phyloP scores from a whole-genome alignment of 2,113 vertebrate genomes.

The Siniperca knerii region DNA sequence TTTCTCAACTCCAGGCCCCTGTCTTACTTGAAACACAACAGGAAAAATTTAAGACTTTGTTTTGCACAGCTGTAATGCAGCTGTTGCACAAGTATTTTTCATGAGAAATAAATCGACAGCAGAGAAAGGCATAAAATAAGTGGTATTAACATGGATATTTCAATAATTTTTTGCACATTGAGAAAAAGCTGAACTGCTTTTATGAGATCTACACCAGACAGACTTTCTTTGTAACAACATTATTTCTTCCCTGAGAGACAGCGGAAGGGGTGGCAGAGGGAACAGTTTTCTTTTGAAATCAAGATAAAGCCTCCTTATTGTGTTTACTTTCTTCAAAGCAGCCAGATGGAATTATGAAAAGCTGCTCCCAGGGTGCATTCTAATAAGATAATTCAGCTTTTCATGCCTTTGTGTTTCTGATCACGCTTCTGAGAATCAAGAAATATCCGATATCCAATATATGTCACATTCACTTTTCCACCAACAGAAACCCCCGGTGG shows the following conservation, averaged over 20 bases:
- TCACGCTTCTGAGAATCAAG: conserved; percentile 6
- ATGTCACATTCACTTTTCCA: not conserved
- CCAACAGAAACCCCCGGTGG: not conserved
- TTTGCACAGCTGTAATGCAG: conserved; percentile 41
- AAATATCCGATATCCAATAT: conserved; percentile 1
- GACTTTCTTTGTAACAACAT: not conserved
- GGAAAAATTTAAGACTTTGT: conserved; percentile 30
- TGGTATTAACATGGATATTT: conserved; percentile 1
- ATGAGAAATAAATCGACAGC: not conserved
- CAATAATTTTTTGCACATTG: conserved; percentile 2
- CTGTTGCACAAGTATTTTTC: conserved; percentile 12
- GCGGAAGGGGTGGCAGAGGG: not conserved
- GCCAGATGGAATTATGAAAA: conserved; percentile 35
- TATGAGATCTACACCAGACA: not conserved
- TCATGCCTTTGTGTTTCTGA: conserved; percentile 33
- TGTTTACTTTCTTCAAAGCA: conserved; percentile 19
- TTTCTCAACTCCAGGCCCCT: not conserved
- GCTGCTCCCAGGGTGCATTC: conserved; percentile 20
- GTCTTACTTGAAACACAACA: not conserved
- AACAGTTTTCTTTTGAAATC: conserved; percentile 25
- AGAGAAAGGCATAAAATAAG: conserved; percentile 24
- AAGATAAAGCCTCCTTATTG: conserved; percentile 32
- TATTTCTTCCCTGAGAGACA: conserved; percentile 15
- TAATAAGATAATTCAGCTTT: conserved; percentile 31
- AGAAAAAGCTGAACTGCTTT: not conserved